Percentiles rank a stretch among this genome's conserved stretches.
Evolutionary conservation across 1,140 invertebrate genomes (phyloP).

Genomic region (Cydia strobilella): DNA sequence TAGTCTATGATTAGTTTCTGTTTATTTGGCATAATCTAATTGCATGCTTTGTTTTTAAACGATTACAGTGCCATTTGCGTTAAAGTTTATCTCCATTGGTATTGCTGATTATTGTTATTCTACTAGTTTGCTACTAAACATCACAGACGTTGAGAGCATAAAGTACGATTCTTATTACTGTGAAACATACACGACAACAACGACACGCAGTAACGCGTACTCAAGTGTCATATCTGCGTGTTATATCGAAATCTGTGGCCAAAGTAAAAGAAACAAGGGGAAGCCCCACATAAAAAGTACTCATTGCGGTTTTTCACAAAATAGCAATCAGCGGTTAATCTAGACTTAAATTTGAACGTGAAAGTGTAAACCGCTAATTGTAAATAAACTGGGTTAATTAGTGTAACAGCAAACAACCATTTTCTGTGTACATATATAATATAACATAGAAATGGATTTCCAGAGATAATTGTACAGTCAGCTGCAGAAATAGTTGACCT

Average conservation of each 20-base stretch:
- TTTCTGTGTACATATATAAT: background rate
- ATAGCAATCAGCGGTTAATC: background rate
- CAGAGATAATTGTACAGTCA: too few relatives aligned
- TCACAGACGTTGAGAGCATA: too few relatives aligned
- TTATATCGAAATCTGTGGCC: background rate
- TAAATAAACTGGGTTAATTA: background rate
- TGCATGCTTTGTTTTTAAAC: too few relatives aligned
- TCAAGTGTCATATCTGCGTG: background rate
- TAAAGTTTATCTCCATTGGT: too few relatives aligned
- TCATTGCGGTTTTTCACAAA: slow-evolving; percentile 2
- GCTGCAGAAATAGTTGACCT: too few relatives aligned
- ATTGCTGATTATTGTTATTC: too few relatives aligned
- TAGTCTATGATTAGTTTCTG: too few relatives aligned
- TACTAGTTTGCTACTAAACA: too few relatives aligned
- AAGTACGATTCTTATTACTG: too few relatives aligned
- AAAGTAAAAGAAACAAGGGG: background rate
- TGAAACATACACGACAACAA: background rate
- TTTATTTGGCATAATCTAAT: too few relatives aligned
- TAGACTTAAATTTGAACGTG: slow-evolving; percentile 15
- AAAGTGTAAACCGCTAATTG: slow-evolving; percentile 19
- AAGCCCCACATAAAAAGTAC: background rate
- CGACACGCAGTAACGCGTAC: background rate
- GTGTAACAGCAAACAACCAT: background rate
- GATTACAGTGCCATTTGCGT: too few relatives aligned
- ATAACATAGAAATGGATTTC: too few relatives aligned